A percentile compares a stretch with the other conserved stretches of the same genome.
Evolutionary conservation across 2,113 vertebrate genomes (phyloP).

Genomic region (Oreotragus oreotragus): DNA sequence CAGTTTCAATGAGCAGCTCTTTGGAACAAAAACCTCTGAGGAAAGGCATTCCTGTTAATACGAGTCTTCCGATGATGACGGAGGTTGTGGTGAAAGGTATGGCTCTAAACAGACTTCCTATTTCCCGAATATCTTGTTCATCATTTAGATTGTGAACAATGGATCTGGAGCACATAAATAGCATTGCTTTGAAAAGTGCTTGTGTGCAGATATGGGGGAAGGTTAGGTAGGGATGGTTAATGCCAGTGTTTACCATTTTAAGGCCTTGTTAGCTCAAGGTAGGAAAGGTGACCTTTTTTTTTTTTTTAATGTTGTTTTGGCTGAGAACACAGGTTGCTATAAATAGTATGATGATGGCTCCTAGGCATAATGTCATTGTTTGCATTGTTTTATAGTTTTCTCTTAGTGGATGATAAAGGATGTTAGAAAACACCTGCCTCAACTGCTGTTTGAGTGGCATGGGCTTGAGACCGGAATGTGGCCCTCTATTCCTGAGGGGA

Average conservation of each 20-base stretch:
- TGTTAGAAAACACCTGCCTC: not conserved
- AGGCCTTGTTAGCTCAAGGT: not conserved
- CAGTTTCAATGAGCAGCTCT: not conserved
- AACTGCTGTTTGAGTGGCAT: not conserved
- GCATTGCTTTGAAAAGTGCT: not conserved
- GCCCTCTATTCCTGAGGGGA: not conserved
- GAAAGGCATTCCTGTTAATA: not conserved
- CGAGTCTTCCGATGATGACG: not conserved
- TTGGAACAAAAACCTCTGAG: not conserved
- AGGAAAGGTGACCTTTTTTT: not conserved
- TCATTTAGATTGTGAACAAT: not conserved
- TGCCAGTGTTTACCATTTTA: not conserved
- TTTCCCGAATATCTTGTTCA: not conserved
- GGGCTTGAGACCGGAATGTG: not conserved
- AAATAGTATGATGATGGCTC: not conserved
- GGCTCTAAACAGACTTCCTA: not conserved
- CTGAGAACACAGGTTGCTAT: accelerated
- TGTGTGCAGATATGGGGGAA: not conserved
- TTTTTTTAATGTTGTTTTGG: not conserved
- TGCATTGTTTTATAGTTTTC: not conserved
- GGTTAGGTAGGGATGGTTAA: not conserved
- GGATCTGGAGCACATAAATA: not conserved
- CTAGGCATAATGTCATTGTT: not conserved
- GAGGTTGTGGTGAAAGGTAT: not conserved
- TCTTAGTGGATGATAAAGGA: not conserved